These are phyloP conservation scores for Otis tarda DNA, from an alignment of 2,113 vertebrate species.

Conservation along the genomic window DNA sequence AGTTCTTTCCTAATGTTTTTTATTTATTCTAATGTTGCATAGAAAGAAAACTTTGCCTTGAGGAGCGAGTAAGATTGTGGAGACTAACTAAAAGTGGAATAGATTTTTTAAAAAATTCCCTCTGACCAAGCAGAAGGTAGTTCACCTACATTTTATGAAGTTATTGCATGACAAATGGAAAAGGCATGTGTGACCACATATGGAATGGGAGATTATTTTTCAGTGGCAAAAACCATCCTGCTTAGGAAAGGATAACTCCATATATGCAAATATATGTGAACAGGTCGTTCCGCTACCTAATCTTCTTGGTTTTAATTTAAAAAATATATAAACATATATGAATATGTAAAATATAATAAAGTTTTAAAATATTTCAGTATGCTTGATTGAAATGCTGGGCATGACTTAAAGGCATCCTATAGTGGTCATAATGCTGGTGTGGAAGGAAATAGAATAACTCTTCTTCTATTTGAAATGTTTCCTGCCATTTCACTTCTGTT, in stretches of 20 bases:
- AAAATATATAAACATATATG: not conserved
- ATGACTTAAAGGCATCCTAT: not conserved
- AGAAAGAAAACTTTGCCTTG: not conserved
- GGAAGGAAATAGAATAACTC: not conserved
- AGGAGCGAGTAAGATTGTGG: not conserved
- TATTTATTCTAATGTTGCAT: not conserved
- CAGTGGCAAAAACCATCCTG: not conserved
- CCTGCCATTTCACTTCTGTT: not conserved
- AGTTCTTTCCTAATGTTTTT: not conserved
- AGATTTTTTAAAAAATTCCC: not conserved
- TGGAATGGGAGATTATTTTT: not conserved
- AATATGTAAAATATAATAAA: not conserved
- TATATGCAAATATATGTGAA: not conserved
- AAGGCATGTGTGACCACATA: not conserved
- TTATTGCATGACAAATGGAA: not conserved
- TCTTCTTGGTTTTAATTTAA: not conserved
- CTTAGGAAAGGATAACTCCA: not conserved
- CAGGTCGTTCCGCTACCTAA: not conserved
- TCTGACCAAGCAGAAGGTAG: not conserved
- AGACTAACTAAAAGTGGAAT: not conserved
- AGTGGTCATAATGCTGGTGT: not conserved
- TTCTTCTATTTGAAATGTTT: not conserved
- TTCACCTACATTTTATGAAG: not conserved
- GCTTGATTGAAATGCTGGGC: not conserved
- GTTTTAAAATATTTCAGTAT: not conserved